These are phyloP conservation scores for Lasioglossum marginatum DNA, from an alignment of 2,888 invertebrate genomes.

Conservation along the genomic window DNA sequence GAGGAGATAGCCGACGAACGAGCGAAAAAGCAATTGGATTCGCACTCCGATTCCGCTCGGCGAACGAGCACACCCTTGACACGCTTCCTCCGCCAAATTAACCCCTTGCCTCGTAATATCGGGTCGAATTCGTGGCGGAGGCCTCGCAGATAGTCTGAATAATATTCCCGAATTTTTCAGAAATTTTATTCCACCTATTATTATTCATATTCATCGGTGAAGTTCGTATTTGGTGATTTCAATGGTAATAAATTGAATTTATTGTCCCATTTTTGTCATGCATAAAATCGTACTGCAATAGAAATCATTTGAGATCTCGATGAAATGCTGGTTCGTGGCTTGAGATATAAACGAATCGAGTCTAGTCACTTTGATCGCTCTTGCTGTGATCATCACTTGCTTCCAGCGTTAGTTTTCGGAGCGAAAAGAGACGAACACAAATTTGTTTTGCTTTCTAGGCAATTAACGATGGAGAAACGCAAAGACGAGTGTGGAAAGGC, in stretches of 20 bases:
- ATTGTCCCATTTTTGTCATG: no score
- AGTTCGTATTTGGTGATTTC: not conserved
- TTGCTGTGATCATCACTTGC: not conserved
- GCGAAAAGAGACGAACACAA: not conserved
- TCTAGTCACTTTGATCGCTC: not conserved
- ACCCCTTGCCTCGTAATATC: not conserved
- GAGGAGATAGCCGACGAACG: slow-evolving; percentile 68
- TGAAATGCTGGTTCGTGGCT: not conserved
- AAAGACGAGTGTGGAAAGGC: not conserved
- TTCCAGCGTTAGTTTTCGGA: not conserved
- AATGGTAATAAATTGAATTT: no score
- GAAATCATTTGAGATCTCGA: not conserved
- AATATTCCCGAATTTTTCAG: not conserved
- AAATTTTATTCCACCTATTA: not conserved
- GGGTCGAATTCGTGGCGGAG: not conserved
- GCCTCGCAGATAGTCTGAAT: not conserved
- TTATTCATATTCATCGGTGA: not conserved
- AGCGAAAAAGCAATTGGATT: slow-evolving; percentile 67
- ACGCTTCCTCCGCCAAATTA: slow-evolving; percentile 37
- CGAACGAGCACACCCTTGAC: slow-evolving; percentile 31
- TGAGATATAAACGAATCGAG: not conserved
- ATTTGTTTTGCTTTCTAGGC: not conserved
- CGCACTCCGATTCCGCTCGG: slow-evolving; percentile 57
- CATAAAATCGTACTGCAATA: no score
- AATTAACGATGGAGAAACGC: not conserved